Percentiles rank a stretch among this genome's conserved stretches.
phyloP scores from a whole-genome alignment of 2,113 vertebrate species.

The Pelmatolapia mariae region DNA sequence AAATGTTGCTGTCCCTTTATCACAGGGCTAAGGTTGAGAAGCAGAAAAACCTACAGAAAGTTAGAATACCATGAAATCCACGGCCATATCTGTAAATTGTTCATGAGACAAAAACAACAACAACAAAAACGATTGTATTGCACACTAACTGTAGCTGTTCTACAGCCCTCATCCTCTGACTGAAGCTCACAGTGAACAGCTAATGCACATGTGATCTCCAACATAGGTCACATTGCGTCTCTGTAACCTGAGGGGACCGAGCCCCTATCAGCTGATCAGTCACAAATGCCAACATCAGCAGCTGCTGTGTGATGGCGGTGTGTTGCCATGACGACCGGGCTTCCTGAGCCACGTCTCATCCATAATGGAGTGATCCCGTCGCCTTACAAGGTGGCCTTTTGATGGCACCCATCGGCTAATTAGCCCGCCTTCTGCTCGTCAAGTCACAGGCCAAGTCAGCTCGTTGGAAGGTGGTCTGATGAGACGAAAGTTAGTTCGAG shows the following conservation, averaged over 20 bases:
- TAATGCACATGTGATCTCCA: not conserved
- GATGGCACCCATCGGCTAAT: conserved; percentile 50
- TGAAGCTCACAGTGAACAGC: not conserved
- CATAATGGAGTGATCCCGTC: conserved; percentile 42
- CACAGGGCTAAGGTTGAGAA: not conserved
- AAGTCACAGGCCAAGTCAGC: not conserved
- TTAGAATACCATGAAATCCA: not conserved
- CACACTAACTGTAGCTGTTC: not conserved
- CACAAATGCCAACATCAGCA: conserved; percentile 1
- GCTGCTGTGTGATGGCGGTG: not conserved
- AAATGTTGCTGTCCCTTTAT: not conserved
- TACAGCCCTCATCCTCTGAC: not conserved
- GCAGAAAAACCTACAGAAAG: not conserved
- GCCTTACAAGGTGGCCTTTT: conserved; percentile 51
- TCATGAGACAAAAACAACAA: not conserved
- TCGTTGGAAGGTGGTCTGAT: not conserved
- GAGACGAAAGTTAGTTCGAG: not conserved
- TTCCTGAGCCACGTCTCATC: conserved; percentile 33
- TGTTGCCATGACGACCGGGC: conserved; percentile 26
- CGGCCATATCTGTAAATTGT: not conserved
- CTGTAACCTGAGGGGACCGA: conserved; percentile 16
- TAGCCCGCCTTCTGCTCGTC: conserved; percentile 34
- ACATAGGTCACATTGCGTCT: not conserved
- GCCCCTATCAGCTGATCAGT: conserved; percentile 15
- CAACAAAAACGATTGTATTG: not conserved